Evolutionary conservation across 1,140 invertebrate species (phyloP), one percentile per base, ranked within the genome.

Genomic region (Chrysoperla carnea): DNA sequence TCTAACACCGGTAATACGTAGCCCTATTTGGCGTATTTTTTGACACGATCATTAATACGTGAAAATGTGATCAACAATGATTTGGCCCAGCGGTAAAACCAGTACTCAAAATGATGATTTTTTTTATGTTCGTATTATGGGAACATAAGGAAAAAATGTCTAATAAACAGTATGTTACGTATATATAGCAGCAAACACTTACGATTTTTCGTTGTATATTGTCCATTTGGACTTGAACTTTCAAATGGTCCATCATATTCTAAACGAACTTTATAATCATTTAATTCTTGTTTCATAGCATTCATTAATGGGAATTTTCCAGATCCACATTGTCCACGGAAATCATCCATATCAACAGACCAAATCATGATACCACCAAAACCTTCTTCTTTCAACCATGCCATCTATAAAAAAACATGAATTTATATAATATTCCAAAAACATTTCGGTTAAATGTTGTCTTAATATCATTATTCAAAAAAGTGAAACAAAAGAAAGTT

Each of bases 311-410:
- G 92, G 62, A 84, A 96, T 56, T 85, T 87, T 14, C 84, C 86
- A 36, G 76, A 78, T n/a, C 88, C 87, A 58, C 91, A 95, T 14
- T 72, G 72, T 14, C 88, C 90, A 45, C 73, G 68, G 65, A 94
- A 96, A 60, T 97, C 92, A 52, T 97, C 89, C 84, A 93, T 88
- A 55, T 94, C 90, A 9, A 92, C 72, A 1, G 88, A 91, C 91
- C 92, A 97, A 9, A 97, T 83, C 89, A 97, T 96, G 11, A 93
- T 87, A 17, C 94, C 94, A 38, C 90, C 90, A 51, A 93, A 90
- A 9, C 85, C 84, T 69, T 90, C 81, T 54, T 91, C 81, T 56
- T 88, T 91, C 36, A 96, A 66, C 88, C 90, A 98, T 38, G 81
- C 76, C 71, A 89, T 87, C 89, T 96, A 51, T 27, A 61, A 49